Evolutionary conservation across 2,113 vertebrate species (phyloP).

Genomic region (Catharus fuscescens): DNA sequence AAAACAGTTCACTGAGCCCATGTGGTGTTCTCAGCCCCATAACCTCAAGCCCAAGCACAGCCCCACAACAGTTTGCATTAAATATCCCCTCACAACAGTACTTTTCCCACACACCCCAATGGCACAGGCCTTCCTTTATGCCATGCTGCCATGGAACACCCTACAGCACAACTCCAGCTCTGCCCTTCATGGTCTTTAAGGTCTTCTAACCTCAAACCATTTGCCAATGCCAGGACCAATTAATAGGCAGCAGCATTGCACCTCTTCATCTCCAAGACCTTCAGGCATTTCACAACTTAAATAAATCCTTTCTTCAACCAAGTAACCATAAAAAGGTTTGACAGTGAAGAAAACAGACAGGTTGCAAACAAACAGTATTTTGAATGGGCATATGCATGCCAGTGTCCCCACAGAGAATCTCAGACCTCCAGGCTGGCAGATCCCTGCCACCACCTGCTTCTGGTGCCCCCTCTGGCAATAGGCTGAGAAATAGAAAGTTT

Average conservation of each 20-base stretch:
- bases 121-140: background rate
- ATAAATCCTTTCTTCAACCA: background rate
- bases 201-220: background rate
- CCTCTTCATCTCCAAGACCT: background rate
- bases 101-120: background rate
- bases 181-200: too few relatives aligned
- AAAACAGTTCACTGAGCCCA: background rate
- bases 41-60: conserved; percentile 8
- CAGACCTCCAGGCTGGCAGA: background rate
- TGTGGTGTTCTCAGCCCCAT: background rate
- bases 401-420: background rate
- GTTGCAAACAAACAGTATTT: background rate
- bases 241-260: background rate
- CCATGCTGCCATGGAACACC: rapidly evolving
- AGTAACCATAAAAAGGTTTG: background rate
- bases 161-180: background rate
- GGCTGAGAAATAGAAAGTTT: background rate
- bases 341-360: background rate
- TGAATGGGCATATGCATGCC: background rate
- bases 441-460: background rate
- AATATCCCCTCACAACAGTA: background rate
- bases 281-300: background rate
- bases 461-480: background rate
- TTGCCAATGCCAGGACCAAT: background rate
- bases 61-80: background rate